phyloP scores from a whole-genome alignment of 2,888 invertebrate genomes.

The Chaitophorus viminalis region DNA sequence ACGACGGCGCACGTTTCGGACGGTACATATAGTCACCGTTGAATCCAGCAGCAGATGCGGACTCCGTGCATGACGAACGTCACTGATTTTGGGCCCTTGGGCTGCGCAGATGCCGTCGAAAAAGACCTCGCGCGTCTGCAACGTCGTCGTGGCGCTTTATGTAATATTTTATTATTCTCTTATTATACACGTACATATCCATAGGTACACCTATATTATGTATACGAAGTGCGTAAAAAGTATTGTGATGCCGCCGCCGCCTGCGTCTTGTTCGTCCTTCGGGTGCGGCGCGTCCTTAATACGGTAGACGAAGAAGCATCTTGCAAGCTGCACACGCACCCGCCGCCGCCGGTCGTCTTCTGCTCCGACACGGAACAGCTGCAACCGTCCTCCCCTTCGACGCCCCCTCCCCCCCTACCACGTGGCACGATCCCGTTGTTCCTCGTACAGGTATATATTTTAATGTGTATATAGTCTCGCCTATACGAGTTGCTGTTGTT shows the following conservation, averaged over 20 bases:
- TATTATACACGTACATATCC: no score
- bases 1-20: no score
- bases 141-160: not conserved
- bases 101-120: not conserved
- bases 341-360: constrained; percentile 28
- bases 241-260: constrained; percentile 7
- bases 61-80: not conserved
- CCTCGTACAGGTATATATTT: not conserved
- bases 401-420: not conserved
- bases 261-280: constrained; percentile 2
- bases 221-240: not conserved
- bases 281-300: constrained; percentile 32
- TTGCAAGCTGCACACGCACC: constrained; percentile 50
- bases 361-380: constrained; percentile 32
- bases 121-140: constrained; percentile 25
- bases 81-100: not conserved
- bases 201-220: no score
- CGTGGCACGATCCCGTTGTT: constrained; percentile 11
- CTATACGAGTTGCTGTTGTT: not conserved
- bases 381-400: not conserved
- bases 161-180: not conserved
- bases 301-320: constrained; percentile 48
- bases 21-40: not conserved
- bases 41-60: constrained; percentile 12
- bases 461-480: not conserved